Conservation (phyloP, 2,888 invertebrate species). For the Aricia artaxerxes region DNA sequence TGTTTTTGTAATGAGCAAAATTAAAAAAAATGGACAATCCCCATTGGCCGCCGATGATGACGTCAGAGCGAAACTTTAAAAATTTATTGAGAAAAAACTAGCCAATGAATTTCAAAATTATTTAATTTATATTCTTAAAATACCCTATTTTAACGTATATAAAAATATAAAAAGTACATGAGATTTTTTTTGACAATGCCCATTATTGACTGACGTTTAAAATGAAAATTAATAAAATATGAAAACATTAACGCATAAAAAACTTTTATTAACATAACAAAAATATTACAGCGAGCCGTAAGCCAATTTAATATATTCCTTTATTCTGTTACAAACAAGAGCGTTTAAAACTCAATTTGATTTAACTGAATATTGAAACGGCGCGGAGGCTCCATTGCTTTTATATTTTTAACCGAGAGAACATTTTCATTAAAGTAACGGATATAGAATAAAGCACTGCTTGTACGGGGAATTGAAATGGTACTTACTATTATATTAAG, state of each 20-base stretch:
- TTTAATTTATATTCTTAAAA: too few relatives aligned
- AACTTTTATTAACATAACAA: slow-evolving; percentile 4
- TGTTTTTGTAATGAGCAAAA: too few relatives aligned
- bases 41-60: too few relatives aligned
- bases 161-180: too few relatives aligned
- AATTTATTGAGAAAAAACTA: too few relatives aligned
- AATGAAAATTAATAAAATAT: background rate
- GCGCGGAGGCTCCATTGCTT: slow-evolving; percentile 6
- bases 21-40: too few relatives aligned
- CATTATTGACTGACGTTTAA: background rate
- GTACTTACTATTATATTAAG: background rate
- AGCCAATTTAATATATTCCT: slow-evolving; percentile 8
- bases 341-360: slow-evolving; percentile 8
- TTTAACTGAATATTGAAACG: slow-evolving; percentile 19
- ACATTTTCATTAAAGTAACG: background rate
- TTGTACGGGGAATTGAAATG: background rate
- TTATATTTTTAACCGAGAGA: slow-evolving; percentile 4
- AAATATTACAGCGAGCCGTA: background rate
- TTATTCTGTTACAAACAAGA: background rate
- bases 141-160: too few relatives aligned
- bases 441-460: background rate
- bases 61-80: too few relatives aligned
- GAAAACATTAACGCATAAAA: background rate
- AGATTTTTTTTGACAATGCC: background rate
- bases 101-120: too few relatives aligned